Base-by-base conservation (phyloP, 64 coral and sea anemone genomes). In the Catalaphyllia jardinei region DNA sequence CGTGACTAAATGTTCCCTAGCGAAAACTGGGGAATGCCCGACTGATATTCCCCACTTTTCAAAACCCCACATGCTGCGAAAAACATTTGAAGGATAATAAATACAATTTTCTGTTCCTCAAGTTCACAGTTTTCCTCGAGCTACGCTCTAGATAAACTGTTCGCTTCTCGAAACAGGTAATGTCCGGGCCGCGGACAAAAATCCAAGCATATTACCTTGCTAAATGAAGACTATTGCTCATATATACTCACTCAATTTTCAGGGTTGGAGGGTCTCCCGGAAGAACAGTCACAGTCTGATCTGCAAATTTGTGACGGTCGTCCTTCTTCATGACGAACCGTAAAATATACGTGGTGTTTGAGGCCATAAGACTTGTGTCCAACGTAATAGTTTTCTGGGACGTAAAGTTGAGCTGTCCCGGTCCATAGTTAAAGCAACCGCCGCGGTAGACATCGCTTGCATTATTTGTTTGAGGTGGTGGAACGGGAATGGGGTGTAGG, bases 351-450 rank as follows among this genome's bases (percentile, higher is more conserved):
- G 81, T 92, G 0, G 69, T 52, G 83, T 87, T 87, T 31, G 84
- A 30, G 8, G 6, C 35, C 90, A 87, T 87, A 2, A 49, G 17
- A 0, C 24, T 65, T 9, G 90, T 86, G 49, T 60, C 71, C 42
- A 92, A 49, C n/a, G 2, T 30, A 38, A 72, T 30, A 25, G 60
- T 30, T 67, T 33, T 71, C 2, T 13, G 31, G 38, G 12, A 19
- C 10, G 2, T 78, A 25, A 35, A 15, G 25, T 87, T 60, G 17
- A 92, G 74, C 76, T 75, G 72, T 7, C 90, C 90, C 1, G 90
- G 82, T 19, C 83, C 90, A 60, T 79, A 62, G 25, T 71, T 73
- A 38, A 79, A 92, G 35, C 90, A 92, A 16, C 90, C 83, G 6
- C 90, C 90, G 30, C 72, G 73, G 38, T 55, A 27, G 13, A 54